phyloP scores from a whole-genome alignment of 2,888 invertebrate genomes.

The Ditula angustiorana region DNA sequence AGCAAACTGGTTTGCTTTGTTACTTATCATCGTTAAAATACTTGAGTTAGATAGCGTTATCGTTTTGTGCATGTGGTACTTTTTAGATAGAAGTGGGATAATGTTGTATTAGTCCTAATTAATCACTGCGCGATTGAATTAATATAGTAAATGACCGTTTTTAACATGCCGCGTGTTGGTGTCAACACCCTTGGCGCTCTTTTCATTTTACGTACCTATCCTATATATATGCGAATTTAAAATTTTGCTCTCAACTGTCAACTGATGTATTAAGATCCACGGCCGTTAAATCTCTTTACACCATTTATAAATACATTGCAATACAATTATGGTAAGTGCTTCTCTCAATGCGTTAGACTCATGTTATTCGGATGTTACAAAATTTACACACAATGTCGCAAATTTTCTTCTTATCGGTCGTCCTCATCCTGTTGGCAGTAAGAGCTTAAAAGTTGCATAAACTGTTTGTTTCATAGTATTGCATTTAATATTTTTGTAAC shows the following conservation, averaged over 20 bases:
- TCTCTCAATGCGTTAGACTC: too few species aligned
- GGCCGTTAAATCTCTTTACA: too few species aligned
- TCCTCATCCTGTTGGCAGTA: too few species aligned
- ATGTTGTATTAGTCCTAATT: not conserved
- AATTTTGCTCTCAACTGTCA: slow-evolving; percentile 30
- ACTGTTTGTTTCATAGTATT: too few species aligned
- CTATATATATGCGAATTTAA: slow-evolving; percentile 19
- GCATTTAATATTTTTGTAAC: too few species aligned
- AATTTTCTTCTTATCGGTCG: too few species aligned
- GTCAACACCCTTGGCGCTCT: slow-evolving; percentile 37
- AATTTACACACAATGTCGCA: too few species aligned
- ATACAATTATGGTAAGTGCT: too few species aligned
- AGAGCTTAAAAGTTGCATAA: too few species aligned
- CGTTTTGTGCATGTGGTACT: slow-evolving; percentile 3
- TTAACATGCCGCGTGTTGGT: slow-evolving; percentile 31
- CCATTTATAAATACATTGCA: too few species aligned
- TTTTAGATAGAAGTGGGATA: not conserved
- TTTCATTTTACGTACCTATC: slow-evolving; percentile 15
- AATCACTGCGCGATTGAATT: not conserved
- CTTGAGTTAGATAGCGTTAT: slow-evolving; percentile 16
- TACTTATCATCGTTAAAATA: slow-evolving; percentile 46
- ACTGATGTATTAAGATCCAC: slow-evolving; percentile 11
- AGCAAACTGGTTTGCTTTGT: slow-evolving; percentile 63
- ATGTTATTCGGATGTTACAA: too few species aligned
- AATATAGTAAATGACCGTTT: not conserved